Evolutionary conservation across 2,888 invertebrate species (phyloP), one percentile per base, ranked within the genome.

Genomic region (Acronicta psi): DNA sequence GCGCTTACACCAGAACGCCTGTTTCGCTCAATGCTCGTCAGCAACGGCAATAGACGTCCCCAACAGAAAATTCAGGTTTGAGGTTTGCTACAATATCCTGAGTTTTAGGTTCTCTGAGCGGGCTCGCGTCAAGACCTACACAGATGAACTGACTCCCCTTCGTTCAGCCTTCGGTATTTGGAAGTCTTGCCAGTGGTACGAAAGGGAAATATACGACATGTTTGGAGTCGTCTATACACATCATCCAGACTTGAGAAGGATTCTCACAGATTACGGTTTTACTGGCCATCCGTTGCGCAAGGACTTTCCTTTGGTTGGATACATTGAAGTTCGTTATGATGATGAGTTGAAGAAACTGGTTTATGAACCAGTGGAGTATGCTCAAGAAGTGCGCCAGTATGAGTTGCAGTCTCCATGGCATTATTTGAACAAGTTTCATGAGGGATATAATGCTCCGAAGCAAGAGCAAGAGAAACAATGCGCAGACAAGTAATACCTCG

Each of bases 251-350:
- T 83, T 93, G 66, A 83, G 93, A 20, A 83, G 93, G 57, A 77
- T 93, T 53, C 78, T 93, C 3, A 93, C 93, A 0, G 93, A 93
- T 75, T 94, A 94, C 50, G 94, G 93, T 0, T 93, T 94, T 49
- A 65, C 52, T 37, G 94, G 94, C 0, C 93, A 94, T 73, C 94
- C 94, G 9, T 64, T 94, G 16, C 80, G 93, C 46, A 94, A 94
- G 59, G 94, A 94, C 64, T 94, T 90, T 56, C 94, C 94, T 0
- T 58, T 91, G 8, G 84, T 86, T 1, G 94, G 94, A 0, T 94
- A 93, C 56, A 86, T 82, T 2, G 94, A 94, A 76, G 84, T 90
- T 11, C 86, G 94, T 14, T 94, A 93, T 55, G 94, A 94, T 59
- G 94, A 94, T 58, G 93, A 89, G 37, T 59, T 91, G 14, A 93